Conservation (phyloP, 2,113 vertebrate species). For the Empidonax traillii region DNA sequence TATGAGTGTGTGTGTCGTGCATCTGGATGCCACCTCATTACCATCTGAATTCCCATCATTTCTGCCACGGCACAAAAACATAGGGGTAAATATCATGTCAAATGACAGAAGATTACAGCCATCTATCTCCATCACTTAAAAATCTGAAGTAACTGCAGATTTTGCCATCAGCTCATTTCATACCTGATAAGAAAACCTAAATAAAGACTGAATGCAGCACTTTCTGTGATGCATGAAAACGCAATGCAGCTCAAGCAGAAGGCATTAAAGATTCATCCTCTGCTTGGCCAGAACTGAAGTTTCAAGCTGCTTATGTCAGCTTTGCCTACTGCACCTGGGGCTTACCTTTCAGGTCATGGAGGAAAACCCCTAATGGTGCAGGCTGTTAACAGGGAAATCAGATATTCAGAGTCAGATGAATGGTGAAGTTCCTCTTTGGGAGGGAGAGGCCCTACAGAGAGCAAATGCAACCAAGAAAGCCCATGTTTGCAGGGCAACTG, state of each 20-base stretch:
- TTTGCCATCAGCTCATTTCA: slow-evolving; percentile 68
- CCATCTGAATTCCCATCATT: slow-evolving; percentile 2
- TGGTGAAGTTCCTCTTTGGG: neutral
- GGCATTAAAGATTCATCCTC: slow-evolving; percentile 45
- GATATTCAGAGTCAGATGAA: rapidly evolving
- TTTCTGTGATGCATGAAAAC: slow-evolving; percentile 54
- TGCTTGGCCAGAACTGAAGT: neutral
- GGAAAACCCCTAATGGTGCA: neutral
- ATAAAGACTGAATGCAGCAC: slow-evolving; percentile 67
- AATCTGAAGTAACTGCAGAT: slow-evolving; percentile 61
- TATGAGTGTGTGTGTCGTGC: neutral
- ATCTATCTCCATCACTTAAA: slow-evolving; percentile 60
- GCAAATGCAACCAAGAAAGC: neutral
- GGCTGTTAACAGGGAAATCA: neutral
- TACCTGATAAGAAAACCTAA: slow-evolving; percentile 64
- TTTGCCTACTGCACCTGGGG: neutral
- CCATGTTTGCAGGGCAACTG: neutral
- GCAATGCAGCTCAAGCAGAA: slow-evolving; percentile 46
- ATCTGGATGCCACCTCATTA: slow-evolving; percentile 51
- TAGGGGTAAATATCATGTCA: slow-evolving; percentile 28
- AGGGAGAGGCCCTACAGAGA: neutral
- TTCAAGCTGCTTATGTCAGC: neutral
- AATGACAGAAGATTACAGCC: slow-evolving; percentile 56
- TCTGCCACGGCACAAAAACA: neutral
- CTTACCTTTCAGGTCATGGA: neutral